These are phyloP conservation scores for Seira sanloemensis DNA, from an alignment of 2,888 invertebrate genomes.

Conservation along the genomic window DNA sequence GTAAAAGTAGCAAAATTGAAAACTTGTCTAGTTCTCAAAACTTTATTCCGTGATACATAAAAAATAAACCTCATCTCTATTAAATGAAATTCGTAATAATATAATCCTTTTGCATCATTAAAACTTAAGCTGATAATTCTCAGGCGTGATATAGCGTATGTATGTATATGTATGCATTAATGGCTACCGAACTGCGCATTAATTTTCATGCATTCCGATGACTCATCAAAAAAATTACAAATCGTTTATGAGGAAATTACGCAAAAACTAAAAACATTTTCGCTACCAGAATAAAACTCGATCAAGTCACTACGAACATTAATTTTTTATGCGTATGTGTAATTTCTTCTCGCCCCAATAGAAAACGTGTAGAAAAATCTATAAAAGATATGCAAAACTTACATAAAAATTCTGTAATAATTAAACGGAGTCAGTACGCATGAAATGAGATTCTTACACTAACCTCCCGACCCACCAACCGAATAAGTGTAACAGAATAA, in stretches of 20 bases:
- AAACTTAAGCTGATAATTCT: no score
- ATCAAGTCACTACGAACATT: neutral
- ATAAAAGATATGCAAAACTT: neutral
- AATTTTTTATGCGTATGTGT: neutral
- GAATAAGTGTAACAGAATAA: neutral
- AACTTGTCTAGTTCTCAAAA: neutral
- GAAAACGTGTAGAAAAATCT: neutral
- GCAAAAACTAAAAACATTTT: neutral
- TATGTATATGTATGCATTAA: no score
- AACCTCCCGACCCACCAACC: constrained; percentile 1
- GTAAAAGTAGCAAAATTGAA: neutral
- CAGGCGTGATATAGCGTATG: no score
- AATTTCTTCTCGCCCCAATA: neutral
- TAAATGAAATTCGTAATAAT: no score
- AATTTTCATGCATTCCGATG: neutral
- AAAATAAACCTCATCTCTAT: no score
- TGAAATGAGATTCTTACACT: neutral
- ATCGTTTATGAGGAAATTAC: neutral
- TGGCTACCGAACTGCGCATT: neutral
- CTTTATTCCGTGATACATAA: neutral
- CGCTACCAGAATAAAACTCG: no score
- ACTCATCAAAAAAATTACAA: neutral
- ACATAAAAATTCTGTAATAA: constrained; percentile 7
- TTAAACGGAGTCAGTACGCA: constrained; percentile 5
- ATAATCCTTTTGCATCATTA: no score